phyloP scores from a whole-genome alignment of 2,888 invertebrate genomes.

The Noctua fimbriata region DNA sequence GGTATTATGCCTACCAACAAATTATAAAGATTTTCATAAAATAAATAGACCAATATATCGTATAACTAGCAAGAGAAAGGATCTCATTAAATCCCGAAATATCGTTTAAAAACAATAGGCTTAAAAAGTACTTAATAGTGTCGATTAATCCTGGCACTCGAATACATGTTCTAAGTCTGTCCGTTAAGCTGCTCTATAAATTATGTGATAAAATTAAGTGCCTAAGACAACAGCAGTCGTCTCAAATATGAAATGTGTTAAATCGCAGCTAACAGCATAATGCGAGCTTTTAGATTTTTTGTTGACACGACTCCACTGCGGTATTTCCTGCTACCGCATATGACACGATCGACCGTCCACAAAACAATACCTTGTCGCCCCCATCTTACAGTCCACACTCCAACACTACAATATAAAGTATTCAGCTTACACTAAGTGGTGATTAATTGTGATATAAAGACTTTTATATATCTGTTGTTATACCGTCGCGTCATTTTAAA shows the following conservation, averaged over 20 bases:
- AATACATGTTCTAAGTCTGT: conserved; percentile 66
- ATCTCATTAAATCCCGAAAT: conserved; percentile 45
- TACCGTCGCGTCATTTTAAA: conserved; percentile 83
- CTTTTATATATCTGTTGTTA: conserved; percentile 87
- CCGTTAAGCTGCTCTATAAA: conserved; percentile 68
- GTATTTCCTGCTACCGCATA: conserved; percentile 88
- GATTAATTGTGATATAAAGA: conserved; percentile 89
- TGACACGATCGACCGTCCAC: conserved; percentile 56
- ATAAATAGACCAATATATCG: not conserved
- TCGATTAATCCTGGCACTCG: conserved; percentile 63
- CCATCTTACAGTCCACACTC: conserved; percentile 70
- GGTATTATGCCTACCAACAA: not conserved
- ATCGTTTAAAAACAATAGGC: conserved; percentile 52
- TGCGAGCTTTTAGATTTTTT: conserved; percentile 88
- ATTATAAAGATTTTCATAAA: not conserved
- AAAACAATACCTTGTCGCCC: conserved; percentile 69
- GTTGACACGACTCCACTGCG: conserved; percentile 85
- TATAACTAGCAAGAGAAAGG: not conserved
- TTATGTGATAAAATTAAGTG: conserved; percentile 85
- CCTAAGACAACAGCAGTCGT: conserved; percentile 82
- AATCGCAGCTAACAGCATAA: conserved; percentile 88
- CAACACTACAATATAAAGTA: conserved; percentile 61
- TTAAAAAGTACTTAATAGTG: conserved; percentile 58
- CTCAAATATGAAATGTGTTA: conserved; percentile 89
- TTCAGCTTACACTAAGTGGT: conserved; percentile 80